A percentile compares a stretch with the other conserved stretches of the same genome.
phyloP scores from a whole-genome alignment of 2,888 invertebrate species.

The Eupelmus urozonus region DNA sequence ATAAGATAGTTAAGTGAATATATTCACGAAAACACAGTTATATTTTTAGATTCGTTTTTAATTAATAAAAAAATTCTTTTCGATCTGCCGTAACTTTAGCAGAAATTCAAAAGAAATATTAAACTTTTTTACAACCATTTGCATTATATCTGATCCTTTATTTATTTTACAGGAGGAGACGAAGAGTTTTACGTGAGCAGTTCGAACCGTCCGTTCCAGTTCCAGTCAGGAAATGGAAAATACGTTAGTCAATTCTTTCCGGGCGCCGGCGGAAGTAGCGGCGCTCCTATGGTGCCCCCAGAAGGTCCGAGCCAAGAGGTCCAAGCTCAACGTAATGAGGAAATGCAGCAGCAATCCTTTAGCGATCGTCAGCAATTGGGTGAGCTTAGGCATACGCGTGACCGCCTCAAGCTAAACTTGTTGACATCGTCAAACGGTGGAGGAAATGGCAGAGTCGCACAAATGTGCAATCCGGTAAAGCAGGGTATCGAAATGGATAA shows the following conservation, averaged over 20 bases:
- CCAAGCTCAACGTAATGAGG: conserved; percentile 55
- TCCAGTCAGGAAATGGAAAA: conserved; percentile 76
- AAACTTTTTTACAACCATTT: no score
- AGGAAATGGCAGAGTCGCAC: conserved; percentile 23
- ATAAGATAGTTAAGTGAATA: no score
- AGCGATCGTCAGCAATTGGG: conserved; percentile 78
- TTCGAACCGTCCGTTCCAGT: conserved; percentile 85
- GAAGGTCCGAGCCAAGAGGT: conserved; percentile 55
- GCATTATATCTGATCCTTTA: neutral
- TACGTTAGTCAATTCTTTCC: conserved; percentile 86
- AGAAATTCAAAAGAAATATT: no score
- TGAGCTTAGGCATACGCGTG: conserved; percentile 85
- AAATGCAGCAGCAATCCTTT: conserved; percentile 61
- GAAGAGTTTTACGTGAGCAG: conserved; percentile 88
- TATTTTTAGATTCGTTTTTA: no score
- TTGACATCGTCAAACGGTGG: conserved; percentile 70
- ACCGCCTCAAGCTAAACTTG: conserved; percentile 85
- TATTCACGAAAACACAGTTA: no score
- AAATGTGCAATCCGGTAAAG: conserved; percentile 57
- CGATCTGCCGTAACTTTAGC: no score
- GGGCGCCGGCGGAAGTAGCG: conserved; percentile 75
- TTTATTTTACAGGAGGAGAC: conserved; percentile 71
- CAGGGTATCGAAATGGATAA: conserved; percentile 57
- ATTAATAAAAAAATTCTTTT: no score
- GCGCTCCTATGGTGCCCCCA: conserved; percentile 27